phyloP scores from a whole-genome alignment of 2,797 vertebrate genomes.

The Halcyon smyrnensis region DNA sequence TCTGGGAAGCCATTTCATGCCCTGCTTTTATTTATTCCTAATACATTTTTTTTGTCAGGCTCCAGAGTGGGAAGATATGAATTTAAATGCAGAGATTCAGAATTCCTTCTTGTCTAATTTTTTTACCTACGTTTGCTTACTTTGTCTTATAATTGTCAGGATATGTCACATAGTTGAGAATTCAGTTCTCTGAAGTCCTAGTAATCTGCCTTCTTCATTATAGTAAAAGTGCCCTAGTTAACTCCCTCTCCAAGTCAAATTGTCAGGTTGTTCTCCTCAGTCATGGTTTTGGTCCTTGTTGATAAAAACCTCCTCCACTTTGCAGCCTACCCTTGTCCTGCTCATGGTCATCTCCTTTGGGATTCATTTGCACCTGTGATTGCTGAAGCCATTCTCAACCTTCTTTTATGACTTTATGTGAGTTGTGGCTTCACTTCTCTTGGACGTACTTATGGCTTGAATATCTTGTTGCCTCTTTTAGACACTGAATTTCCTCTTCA shows the following conservation, averaged over 20 bases:
- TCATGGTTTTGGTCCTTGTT: not conserved
- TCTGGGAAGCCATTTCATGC: conserved; percentile 47
- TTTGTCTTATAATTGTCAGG: not conserved
- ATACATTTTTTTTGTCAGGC: not conserved
- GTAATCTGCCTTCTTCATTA: not conserved
- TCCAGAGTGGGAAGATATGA: not conserved
- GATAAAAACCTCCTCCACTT: not conserved
- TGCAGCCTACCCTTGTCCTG: not conserved
- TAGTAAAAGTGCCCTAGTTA: not conserved
- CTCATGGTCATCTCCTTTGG: not conserved
- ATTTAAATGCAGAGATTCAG: conserved; percentile 4
- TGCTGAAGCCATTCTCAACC: not conserved
- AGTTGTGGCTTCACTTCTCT: not conserved
- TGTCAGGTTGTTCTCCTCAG: not conserved
- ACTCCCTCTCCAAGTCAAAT: not conserved
- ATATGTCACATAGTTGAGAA: not conserved
- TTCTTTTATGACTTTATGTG: not conserved
- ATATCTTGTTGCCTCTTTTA: not conserved
- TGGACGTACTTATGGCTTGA: not conserved
- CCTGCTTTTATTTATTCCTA: conserved; percentile 23
- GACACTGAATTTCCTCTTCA: not conserved
- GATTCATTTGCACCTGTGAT: not conserved
- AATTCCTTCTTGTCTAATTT: not conserved
- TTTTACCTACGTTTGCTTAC: not conserved
- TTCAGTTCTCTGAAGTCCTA: not conserved